phyloP scores from a whole-genome alignment of 2,113 vertebrate genomes.

The Oryctolagus cuniculus region DNA sequence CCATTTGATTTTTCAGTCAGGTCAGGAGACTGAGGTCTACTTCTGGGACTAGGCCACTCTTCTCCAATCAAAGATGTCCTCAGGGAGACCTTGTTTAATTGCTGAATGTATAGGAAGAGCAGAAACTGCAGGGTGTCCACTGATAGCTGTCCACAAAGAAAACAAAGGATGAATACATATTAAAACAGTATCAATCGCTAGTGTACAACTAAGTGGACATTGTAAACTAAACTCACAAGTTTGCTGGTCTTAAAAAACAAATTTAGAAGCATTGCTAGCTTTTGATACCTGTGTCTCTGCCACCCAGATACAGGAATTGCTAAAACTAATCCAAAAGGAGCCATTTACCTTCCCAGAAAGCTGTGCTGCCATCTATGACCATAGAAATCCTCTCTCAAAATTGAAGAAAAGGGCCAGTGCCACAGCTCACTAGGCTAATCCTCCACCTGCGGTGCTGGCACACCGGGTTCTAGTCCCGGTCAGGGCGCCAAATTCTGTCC shows the following conservation, averaged over 20 bases:
- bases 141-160: constrained; percentile 88
- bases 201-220: not conserved
- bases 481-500: no score
- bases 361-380: not conserved
- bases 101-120: constrained; percentile 96
- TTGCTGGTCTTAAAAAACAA: not conserved
- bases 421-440: no score
- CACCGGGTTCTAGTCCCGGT: no score
- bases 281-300: not conserved
- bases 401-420: not conserved
- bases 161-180: constrained; percentile 42
- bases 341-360: not conserved
- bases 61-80: constrained; percentile 95
- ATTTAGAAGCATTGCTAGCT: not conserved
- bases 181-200: not conserved
- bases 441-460: no score
- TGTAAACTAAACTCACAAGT: constrained; percentile 22
- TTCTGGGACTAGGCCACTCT: constrained; percentile 94
- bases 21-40: constrained; percentile 88
- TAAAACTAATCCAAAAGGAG: constrained; percentile 5
- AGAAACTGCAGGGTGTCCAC: constrained; percentile 97
- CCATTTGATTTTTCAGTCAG: constrained; percentile 89
- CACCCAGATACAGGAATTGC: not conserved
- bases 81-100: constrained; percentile 95
- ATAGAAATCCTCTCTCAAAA: constrained; percentile 34